phyloP scores from a whole-genome alignment of 1,140 invertebrate species.

The Eupristina koningsbergeri region DNA sequence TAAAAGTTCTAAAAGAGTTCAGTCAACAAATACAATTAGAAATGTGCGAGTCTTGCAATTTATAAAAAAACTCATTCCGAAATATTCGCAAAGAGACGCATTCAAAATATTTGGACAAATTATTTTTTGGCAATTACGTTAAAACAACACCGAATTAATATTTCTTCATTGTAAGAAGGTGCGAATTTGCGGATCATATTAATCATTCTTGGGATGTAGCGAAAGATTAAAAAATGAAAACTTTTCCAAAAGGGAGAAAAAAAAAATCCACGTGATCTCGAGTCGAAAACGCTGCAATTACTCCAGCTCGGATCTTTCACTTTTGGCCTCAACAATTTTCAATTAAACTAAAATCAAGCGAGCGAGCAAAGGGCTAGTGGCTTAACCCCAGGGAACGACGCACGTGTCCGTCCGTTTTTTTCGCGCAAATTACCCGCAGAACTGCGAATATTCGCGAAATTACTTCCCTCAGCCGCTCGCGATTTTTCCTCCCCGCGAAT shows the following conservation, averaged over 20 bases:
- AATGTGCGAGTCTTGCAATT: too few relatives aligned
- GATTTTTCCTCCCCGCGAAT: background rate
- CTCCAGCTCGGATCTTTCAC: background rate
- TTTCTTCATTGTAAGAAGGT: too few relatives aligned
- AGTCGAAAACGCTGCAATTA: slow-evolving; percentile 11
- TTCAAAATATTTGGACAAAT: too few relatives aligned
- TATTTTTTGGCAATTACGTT: too few relatives aligned
- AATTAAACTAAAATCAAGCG: slow-evolving; percentile 44
- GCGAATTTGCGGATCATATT: background rate
- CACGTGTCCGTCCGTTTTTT: background rate
- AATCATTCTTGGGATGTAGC: background rate
- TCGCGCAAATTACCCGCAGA: too few relatives aligned
- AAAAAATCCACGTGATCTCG: background rate
- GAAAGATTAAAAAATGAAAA: background rate
- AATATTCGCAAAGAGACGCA: too few relatives aligned
- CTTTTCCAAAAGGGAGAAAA: background rate
- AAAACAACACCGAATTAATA: too few relatives aligned
- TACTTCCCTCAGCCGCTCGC: background rate
- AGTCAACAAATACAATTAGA: too few relatives aligned
- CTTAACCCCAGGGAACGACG: background rate
- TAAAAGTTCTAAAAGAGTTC: too few relatives aligned
- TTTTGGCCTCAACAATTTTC: slow-evolving; percentile 24
- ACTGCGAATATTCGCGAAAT: background rate
- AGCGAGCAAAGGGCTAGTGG: background rate
- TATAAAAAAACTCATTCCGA: too few relatives aligned